phyloP scores from a whole-genome alignment of 2,113 vertebrate genomes.

The Spheniscus mendiculus region DNA sequence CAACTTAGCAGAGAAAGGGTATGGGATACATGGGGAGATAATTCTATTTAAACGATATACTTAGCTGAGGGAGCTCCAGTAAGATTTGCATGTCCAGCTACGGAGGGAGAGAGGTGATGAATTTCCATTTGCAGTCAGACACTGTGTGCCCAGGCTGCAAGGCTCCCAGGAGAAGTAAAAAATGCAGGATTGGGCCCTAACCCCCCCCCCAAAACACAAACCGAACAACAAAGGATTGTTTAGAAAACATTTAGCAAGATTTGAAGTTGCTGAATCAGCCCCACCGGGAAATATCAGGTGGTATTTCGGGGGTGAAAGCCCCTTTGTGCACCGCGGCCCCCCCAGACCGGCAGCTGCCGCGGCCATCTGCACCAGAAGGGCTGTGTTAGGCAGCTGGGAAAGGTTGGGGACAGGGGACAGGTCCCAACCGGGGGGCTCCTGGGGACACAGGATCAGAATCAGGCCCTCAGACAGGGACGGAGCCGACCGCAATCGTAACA shows the following conservation, averaged over 20 bases:
- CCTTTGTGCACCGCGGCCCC: not conserved
- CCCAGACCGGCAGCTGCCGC: rapidly evolving
- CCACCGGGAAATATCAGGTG: not conserved
- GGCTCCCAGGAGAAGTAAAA: not conserved
- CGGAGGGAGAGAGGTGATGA: not conserved
- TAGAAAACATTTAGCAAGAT: not conserved
- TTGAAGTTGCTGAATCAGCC: not conserved
- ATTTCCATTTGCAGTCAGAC: not conserved
- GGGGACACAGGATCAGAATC: not conserved
- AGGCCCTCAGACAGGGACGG: not conserved
- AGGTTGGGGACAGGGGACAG: not conserved
- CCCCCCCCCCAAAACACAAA: not conserved
- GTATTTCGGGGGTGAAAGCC: not conserved
- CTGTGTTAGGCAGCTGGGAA: not conserved
- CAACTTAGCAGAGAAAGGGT: not conserved
- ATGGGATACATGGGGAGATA: not conserved
- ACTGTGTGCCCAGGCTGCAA: not conserved
- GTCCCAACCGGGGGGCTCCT: not conserved
- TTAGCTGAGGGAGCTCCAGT: not conserved
- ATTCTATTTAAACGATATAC: not conserved
- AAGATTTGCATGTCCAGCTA: not conserved
- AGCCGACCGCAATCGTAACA: rapidly evolving
- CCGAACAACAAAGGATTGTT: not conserved
- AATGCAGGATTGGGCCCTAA: not conserved
- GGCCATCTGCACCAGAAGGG: not conserved